Base-by-base conservation (phyloP, 2,888 invertebrate genomes). In the Cyclophora punctaria region DNA sequence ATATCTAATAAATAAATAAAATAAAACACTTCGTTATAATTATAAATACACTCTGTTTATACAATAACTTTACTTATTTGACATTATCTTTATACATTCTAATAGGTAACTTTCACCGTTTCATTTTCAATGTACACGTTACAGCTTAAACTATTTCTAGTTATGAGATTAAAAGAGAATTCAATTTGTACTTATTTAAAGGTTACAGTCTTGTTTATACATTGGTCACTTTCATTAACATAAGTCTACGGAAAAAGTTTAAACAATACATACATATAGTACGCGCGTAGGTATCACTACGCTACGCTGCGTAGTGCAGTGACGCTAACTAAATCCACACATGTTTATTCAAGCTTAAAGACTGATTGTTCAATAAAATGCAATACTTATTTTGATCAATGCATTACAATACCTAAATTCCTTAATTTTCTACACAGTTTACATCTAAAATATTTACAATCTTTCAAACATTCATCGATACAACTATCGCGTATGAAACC, bases 81-180 rank as follows among this genome's bases (percentile, higher is more conserved):
- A 49, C 50, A 52, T 50, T 48, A 48, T 45, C 45, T 51, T 37
- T 20, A 48, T 34, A 45, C 45, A 58, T 58, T 62, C 75, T 78
- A 78, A 78, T 85, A 85, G 86, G 85, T 85, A 86, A 86, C 86
- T 73, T 20, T 75, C 60, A 85, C 85, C 85, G 85, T 71, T 20
- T 64, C 56, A 51, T 65, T 64, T 58, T 37, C 57, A 71, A 73
- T 80, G 57, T 79, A 80, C 75, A 78, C 43, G 41, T 52, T 55
- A 47, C 55, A 59, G 52, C 2, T 7, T n/a, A 7, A 7, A 43
- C 7, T 4, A 7, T 7, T n/a, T 7, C 7, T 43, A 7, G 7
- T 7, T n/a, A 48, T 37, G 37, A 37, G 37, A 37, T 37, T 37
- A 37, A 37, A 57, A 48, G 51, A 58, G 50, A 48, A 56, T 53